Base-by-base conservation (phyloP, 2,888 invertebrate genomes). In the Zootermopsis nevadensis region DNA sequence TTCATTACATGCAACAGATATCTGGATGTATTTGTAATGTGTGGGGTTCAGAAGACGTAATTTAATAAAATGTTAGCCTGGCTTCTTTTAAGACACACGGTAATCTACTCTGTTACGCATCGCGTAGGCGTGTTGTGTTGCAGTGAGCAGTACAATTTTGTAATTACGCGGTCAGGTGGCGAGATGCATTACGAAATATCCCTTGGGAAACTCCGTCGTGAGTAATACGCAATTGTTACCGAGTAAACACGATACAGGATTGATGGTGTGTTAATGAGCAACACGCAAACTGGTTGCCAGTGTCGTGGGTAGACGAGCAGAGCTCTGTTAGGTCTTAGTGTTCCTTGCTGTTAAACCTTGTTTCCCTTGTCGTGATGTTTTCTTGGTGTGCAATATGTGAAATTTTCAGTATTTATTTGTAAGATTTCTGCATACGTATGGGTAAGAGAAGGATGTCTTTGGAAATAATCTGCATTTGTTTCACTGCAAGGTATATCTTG, bases 231-330 rank as follows among this genome's bases (percentile, higher is more conserved):
- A 42, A 74, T 33, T 74, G 74, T 74, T 72, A 42, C 38, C 38
- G 38, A 55, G 60, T 35, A 66, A 31, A 66, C 66, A 79, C 38
- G 79, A 22, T 31, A 33, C 38, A 6, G 66, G 79, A 79, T 79
- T 79, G 79, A 79, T 79, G 79, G 31, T 22, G 79, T 79, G 79
- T 66, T 79, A 79, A 79, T 79, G 79, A 66, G 33, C 12, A 22
- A 22, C 35, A 27, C 24, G 38, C 60, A 60, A 79, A 79, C 79
- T 79, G 19, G 60, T 66, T 79, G 66, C 79, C 27, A 22, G 66
- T 10, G 4, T 7, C n/a, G 15, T 15, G n/a, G 27, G 60, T 27
- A 27, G n/a, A 27, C n/a, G n/a, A n/a, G n/a, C 60, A n/a, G 7
- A 6, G n/a, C 27, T 27, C 60, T 60, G n/a, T 60, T 60, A 27